Base-by-base conservation (phyloP, 2,888 invertebrate genomes). In the Notodonta ziczac region DNA sequence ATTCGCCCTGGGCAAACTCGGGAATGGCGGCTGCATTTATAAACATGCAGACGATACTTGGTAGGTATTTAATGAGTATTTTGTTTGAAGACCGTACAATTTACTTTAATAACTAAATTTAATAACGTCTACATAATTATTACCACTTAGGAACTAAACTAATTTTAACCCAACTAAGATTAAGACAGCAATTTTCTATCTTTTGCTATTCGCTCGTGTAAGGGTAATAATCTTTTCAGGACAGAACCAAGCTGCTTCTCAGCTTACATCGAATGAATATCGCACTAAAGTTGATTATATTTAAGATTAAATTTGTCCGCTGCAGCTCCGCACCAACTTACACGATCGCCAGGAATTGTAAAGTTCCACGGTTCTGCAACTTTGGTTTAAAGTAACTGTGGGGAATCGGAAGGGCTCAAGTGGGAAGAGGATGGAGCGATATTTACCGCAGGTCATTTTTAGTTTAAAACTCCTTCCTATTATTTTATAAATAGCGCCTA, bases 331-430 rank as follows among this genome's bases (percentile, higher is more conserved):
- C 69, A 59, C 61, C 65, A 64, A 71, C 74, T 72, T 75, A 75
- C 68, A 71, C 75, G 72, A 74, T 70, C 70, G 73, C 64, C 61
- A 66, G 63, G 66, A 76, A 79, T 65, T 80, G 74, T 62, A 67
- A 69, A 78, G 73, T 77, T 67, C 57, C 65, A 66, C 71, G 73
- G 74, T 73, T 73, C 66, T 73, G 39, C 53, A 79, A 82, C 72
- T 83, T 77, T 80, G 77, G 74, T 76, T 73, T 69, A 73, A 24
- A 74, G 69, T 72, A 70, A 75, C 70, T 67, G 68, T 53, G 39
- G 62, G 64, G 67, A 70, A 71, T 71, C 10, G 61, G 66, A 60
- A 63, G 42, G 65, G 64, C 62, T 72, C 61, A 80, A 82, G 76
- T 72, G 56, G 59, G 12, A 66, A 69, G 70, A 62, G 48, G 2